Evolutionary conservation across 2,888 invertebrate genomes (phyloP).

Genomic region (Drosophila quinaria): DNA sequence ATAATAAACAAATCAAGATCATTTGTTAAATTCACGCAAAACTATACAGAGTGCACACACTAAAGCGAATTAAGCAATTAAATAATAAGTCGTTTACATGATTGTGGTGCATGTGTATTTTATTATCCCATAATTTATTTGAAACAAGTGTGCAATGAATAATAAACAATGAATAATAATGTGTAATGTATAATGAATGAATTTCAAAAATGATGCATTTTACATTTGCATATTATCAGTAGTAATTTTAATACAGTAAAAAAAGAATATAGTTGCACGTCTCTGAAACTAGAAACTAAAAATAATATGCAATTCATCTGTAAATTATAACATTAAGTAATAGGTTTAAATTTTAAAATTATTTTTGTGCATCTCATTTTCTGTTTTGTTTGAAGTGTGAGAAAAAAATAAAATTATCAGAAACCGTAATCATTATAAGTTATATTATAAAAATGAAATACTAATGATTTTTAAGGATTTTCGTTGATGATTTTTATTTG

Average conservation of each 20-base stretch:
- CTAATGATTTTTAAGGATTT: too few species aligned
- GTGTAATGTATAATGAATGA: neutral
- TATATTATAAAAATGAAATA: too few species aligned
- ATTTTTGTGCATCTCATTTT: too few species aligned
- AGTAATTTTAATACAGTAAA: neutral
- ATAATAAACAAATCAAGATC: neutral
- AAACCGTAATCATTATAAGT: too few species aligned
- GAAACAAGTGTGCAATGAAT: neutral
- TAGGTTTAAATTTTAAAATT: too few species aligned
- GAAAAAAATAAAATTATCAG: too few species aligned
- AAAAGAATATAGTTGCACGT: neutral
- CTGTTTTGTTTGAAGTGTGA: too few species aligned
- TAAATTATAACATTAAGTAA: too few species aligned
- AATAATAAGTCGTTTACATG: neutral
- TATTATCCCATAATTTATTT: neutral
- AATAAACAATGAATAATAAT: neutral
- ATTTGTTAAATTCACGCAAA: neutral
- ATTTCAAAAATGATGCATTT: neutral
- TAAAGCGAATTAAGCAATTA: neutral
- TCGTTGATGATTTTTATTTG: too few species aligned
- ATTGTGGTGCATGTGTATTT: neutral
- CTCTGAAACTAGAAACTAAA: too few species aligned
- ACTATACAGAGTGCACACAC: conserved; percentile 14
- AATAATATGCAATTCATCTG: too few species aligned
- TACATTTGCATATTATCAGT: neutral